Evolutionary conservation across 2,797 vertebrate species (phyloP).

Genomic region (Lagorchestes hirsutus): DNA sequence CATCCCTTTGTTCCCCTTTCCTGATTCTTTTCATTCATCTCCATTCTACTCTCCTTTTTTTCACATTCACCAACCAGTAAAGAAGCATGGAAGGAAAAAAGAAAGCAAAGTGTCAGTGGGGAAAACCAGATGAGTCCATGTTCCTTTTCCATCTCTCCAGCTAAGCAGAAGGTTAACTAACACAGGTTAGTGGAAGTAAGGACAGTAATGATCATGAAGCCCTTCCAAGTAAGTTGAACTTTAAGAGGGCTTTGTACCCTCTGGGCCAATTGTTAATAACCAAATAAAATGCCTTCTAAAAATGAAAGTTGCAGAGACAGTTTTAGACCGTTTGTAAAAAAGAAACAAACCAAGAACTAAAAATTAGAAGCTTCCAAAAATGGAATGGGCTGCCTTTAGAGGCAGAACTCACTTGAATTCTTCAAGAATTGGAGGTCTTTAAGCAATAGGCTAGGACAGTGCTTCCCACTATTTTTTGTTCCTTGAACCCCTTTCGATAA

Average conservation of each 20-base stretch:
- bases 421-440: not conserved
- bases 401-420: not conserved
- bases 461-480: not conserved
- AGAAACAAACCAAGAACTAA: not conserved
- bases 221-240: not conserved
- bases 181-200: not conserved
- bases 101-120: not conserved
- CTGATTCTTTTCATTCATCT: not conserved
- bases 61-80: conserved; percentile 4
- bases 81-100: conserved; percentile 36
- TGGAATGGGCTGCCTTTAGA: not conserved
- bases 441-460: not conserved
- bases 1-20: not conserved
- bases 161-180: not conserved
- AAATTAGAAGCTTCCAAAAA: not conserved
- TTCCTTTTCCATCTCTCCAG: not conserved
- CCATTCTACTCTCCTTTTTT: conserved; percentile 25
- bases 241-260: not conserved
- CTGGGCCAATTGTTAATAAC: not conserved
- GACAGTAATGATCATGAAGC: not conserved
- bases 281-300: not conserved
- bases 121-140: not conserved
- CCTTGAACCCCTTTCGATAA: not conserved
- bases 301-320: not conserved
- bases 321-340: not conserved